Conservation (phyloP, 2,797 vertebrate genomes). For the Pygocentrus nattereri region DNA sequence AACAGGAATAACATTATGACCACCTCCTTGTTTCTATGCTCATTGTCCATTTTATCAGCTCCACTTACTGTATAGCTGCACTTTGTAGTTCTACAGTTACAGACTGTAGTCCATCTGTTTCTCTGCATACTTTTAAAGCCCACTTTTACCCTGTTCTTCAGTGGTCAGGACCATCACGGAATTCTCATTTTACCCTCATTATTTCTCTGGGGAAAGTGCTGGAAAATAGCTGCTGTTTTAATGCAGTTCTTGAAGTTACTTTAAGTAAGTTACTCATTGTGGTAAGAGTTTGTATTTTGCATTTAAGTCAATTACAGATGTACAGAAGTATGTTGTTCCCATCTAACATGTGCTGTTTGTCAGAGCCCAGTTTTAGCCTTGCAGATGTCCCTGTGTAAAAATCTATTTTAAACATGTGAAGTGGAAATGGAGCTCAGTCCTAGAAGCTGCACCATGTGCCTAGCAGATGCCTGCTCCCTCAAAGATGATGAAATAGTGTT, state of each 20-base stretch:
- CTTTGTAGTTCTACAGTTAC: too few relatives aligned
- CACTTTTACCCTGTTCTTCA: too few relatives aligned
- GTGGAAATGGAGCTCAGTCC: conserved; percentile 23
- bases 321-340: conserved; percentile 8
- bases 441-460: conserved; percentile 63
- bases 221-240: neutral
- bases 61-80: too few relatives aligned
- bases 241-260: neutral
- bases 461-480: conserved; percentile 65
- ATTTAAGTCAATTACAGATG: conserved; percentile 6
- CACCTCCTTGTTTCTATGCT: too few relatives aligned
- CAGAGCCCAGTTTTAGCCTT: neutral
- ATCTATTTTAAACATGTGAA: conserved; percentile 28
- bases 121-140: too few relatives aligned
- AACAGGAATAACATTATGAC: too few relatives aligned
- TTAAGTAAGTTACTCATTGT: neutral
- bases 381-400: conserved; percentile 43
- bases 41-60: too few relatives aligned
- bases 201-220: neutral
- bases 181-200: too few relatives aligned
- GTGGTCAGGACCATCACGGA: too few relatives aligned
- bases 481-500: conserved; percentile 58
- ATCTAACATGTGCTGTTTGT: conserved; percentile 32
- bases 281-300: neutral
- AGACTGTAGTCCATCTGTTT: too few relatives aligned